Evolutionary conservation across 2,113 vertebrate species (phyloP).

Genomic region (Tylochromis polylepis): DNA sequence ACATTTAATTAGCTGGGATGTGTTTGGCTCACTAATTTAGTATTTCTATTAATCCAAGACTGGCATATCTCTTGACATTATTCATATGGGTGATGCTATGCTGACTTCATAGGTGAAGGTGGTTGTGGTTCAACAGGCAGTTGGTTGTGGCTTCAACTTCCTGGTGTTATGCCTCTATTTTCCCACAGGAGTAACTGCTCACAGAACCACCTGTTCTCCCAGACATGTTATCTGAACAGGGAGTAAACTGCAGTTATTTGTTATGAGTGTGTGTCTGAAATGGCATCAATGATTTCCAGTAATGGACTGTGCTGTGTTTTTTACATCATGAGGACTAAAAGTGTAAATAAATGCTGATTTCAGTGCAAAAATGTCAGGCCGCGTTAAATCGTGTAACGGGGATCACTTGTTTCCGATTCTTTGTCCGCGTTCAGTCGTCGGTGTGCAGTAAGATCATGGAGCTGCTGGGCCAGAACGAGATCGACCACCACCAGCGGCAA

Average conservation of each 20-base stretch:
- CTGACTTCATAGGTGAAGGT: neutral
- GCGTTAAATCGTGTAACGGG: neutral
- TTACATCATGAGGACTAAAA: neutral
- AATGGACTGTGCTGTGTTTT: neutral
- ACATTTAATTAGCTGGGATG: neutral
- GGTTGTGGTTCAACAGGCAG: neutral
- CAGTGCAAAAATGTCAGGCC: neutral
- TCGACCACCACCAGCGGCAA: conserved; percentile 91
- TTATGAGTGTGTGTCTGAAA: neutral
- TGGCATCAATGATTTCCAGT: neutral
- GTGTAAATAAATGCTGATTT: neutral
- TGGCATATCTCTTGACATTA: neutral
- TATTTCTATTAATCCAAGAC: neutral
- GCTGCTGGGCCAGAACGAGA: conserved; percentile 94
- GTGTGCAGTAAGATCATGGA: conserved; percentile 96
- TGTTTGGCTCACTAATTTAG: neutral
- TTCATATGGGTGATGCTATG: neutral
- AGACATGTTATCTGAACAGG: neutral
- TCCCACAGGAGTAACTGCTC: conserved; percentile 30
- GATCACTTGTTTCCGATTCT: neutral
- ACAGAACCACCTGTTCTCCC: conserved; percentile 37
- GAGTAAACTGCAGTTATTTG: neutral
- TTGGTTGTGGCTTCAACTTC: conserved; percentile 42
- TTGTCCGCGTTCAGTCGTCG: conserved; percentile 76
- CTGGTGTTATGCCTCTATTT: neutral